These are phyloP conservation scores for Papilio polytes DNA, from an alignment of 1,140 invertebrate species.

Conservation along the genomic window DNA sequence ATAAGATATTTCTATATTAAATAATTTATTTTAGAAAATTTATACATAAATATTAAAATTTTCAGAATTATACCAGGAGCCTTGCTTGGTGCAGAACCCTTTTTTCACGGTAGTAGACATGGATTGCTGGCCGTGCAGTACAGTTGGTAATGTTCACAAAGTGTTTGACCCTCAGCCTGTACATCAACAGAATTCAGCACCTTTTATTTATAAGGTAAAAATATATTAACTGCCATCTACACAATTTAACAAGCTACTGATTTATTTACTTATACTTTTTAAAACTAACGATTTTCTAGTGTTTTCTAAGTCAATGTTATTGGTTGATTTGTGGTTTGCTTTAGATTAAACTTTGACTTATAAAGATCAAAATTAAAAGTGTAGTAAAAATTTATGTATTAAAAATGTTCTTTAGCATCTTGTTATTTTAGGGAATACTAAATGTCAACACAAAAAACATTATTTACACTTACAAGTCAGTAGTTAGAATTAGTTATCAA, in stretches of 20 bases:
- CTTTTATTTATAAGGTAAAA: slow-evolving; percentile 78
- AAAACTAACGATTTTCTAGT: not conserved
- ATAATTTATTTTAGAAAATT: slow-evolving; percentile 18
- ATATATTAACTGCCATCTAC: not conserved
- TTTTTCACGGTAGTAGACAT: slow-evolving; percentile 89
- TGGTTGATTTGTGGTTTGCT: no score
- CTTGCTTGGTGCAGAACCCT: slow-evolving; percentile 90
- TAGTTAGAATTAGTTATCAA: no score
- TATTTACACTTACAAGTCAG: no score
- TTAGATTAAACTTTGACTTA: no score
- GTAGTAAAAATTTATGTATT: no score
- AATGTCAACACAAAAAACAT: no score
- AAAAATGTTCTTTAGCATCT: no score
- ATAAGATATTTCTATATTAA: not conserved
- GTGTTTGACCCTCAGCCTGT: slow-evolving; percentile 76
- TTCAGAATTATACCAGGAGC: slow-evolving; percentile 91
- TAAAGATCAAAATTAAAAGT: no score
- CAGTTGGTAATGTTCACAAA: slow-evolving; percentile 84
- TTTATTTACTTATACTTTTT: slow-evolving; percentile 39
- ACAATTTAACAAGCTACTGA: slow-evolving; percentile 28
- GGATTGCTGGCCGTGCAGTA: slow-evolving; percentile 91
- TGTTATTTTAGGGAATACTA: no score
- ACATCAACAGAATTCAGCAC: slow-evolving; percentile 66
- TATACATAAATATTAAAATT: slow-evolving; percentile 44
- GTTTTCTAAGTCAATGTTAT: no score